Conservation (phyloP, 2,113 vertebrate genomes). For the Capreolus pygargus region DNA sequence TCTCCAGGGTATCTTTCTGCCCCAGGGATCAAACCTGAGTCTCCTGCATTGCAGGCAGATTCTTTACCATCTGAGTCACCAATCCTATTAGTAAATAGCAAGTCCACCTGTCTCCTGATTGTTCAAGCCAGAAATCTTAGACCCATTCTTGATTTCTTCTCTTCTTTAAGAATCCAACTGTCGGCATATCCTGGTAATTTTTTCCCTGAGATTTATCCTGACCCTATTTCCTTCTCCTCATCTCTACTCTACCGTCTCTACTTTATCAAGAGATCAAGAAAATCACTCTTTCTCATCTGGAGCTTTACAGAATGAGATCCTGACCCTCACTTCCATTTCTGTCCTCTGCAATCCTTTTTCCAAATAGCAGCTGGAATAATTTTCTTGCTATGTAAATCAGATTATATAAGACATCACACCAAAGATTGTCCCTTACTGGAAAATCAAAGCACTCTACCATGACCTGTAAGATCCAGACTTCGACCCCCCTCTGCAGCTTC, state of each 20-base stretch:
- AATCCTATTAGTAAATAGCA: not conserved
- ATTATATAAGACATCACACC: not conserved
- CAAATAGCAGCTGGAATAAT: not conserved
- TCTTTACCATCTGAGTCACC: not conserved
- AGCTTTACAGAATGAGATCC: not conserved
- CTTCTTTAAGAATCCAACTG: not conserved
- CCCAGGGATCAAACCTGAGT: not conserved
- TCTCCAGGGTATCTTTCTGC: not conserved
- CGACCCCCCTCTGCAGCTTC: not conserved
- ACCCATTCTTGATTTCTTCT: not conserved
- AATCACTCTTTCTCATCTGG: not conserved
- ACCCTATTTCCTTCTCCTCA: not conserved
- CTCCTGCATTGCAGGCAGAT: not conserved
- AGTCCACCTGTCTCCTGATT: not conserved
- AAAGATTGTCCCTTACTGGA: not conserved
- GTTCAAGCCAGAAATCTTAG: not conserved
- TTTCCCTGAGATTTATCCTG: not conserved
- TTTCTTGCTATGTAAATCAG: not conserved
- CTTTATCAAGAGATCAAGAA: not conserved
- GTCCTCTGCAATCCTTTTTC: not conserved
- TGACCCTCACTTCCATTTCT: not conserved
- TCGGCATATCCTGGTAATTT: not conserved
- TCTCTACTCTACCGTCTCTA: not conserved
- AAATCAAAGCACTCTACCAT: not conserved
- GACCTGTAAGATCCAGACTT: not conserved